Percentiles rank a stretch among this genome's conserved stretches.
Evolutionary conservation across 2,888 invertebrate genomes (phyloP).

Genomic region (Dromius quadrimaculatus): DNA sequence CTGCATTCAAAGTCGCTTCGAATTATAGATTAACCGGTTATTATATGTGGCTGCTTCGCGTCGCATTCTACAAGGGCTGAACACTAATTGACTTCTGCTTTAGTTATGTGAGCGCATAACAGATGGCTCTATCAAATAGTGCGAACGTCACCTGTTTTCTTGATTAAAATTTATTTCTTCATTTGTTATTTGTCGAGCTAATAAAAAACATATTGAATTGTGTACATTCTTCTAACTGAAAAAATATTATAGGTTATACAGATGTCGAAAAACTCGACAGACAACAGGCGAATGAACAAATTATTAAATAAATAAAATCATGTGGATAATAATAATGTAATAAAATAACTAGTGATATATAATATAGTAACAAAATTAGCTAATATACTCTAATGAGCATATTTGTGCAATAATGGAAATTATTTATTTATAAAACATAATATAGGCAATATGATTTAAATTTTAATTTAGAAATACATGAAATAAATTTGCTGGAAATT

Average conservation of each 20-base stretch:
- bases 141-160: neutral
- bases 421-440: conserved; percentile 7
- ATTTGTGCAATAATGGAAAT: neutral
- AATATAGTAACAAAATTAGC: conserved; percentile 2
- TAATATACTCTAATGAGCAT: conserved; percentile 2
- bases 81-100: conserved; percentile 18
- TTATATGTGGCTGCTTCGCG: conserved; percentile 18
- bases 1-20: neutral
- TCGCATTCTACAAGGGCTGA: conserved; percentile 28
- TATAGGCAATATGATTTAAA: conserved; percentile 30
- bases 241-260: too few relatives aligned
- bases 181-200: too few relatives aligned
- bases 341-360: too few relatives aligned
- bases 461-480: conserved; percentile 23
- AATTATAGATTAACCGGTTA: conserved; percentile 51
- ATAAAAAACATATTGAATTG: too few relatives aligned
- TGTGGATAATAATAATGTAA: too few relatives aligned
- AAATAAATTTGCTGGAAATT: conserved; percentile 26
- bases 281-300: too few relatives aligned
- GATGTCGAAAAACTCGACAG: too few relatives aligned
- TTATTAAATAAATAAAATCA: too few relatives aligned
- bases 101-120: conserved; percentile 25
- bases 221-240: too few relatives aligned
- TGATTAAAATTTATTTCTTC: too few relatives aligned
- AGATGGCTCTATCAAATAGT: conserved; percentile 12